A percentile compares a stretch with the other conserved stretches of the same genome.
These are phyloP conservation scores for Ephydatia muelleri DNA, from an alignment of 37 sponge, comb jelly and placozoan species.

Conservation along the genomic window DNA sequence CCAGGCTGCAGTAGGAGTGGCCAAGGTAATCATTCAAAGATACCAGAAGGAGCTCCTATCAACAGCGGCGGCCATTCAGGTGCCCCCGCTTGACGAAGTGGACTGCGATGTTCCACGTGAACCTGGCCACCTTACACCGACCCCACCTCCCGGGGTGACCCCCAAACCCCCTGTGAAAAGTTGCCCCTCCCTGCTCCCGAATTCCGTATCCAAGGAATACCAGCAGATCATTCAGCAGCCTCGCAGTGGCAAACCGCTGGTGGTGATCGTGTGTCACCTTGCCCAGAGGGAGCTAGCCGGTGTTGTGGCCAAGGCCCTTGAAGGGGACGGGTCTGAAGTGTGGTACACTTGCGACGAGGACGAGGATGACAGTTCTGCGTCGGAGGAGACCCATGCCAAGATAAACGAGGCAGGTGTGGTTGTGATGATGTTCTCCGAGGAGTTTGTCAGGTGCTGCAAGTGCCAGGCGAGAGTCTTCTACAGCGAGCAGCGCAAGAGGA, in stretches of 20 bases:
- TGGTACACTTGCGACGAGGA: conserved; percentile 35
- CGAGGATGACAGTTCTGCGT: not conserved
- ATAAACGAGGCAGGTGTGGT: conserved; percentile 75
- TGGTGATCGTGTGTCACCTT: conserved; percentile 46
- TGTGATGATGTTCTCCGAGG: conserved; percentile 67
- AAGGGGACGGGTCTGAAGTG: conserved; percentile 47
- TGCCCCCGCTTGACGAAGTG: too few species aligned
- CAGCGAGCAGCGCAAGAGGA: conserved; percentile 79
- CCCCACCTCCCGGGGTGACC: too few species aligned
- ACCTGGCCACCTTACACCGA: too few species aligned
- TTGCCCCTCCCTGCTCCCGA: conserved; percentile 35
- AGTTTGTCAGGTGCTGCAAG: conserved; percentile 26
- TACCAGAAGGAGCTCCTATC: not conserved
- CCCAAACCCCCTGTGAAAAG: conserved; percentile 35
- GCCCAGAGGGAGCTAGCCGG: conserved; percentile 35
- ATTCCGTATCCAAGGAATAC: conserved; percentile 5
- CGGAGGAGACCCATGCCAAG: conserved; percentile 15
- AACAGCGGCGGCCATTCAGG: too few species aligned
- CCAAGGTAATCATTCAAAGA: not conserved
- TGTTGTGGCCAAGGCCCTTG: conserved; percentile 15
- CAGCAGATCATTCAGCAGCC: conserved; percentile 47
- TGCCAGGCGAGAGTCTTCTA: conserved; percentile 84
- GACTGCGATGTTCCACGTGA: too few species aligned
- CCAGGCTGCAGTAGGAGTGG: not conserved
- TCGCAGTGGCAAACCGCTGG: conserved; percentile 55